Evolutionary conservation across 2,888 invertebrate species (phyloP).

Genomic region (Zele albiditarsus): DNA sequence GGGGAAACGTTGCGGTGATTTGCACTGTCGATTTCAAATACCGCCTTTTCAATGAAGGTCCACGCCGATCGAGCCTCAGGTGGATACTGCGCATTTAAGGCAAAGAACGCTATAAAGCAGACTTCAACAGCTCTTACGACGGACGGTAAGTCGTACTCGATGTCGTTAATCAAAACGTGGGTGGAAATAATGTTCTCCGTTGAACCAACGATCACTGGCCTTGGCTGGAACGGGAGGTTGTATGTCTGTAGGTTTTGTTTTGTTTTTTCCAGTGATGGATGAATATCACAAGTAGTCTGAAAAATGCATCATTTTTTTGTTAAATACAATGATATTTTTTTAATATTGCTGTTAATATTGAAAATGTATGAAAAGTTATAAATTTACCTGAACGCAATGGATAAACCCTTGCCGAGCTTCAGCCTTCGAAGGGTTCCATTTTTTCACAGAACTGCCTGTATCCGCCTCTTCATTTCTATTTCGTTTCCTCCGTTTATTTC

Average conservation of each 20-base stretch:
- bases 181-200: slow-evolving; percentile 26
- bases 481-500: not conserved
- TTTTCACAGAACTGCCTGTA: not conserved
- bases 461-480: not conserved
- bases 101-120: slow-evolving; percentile 28
- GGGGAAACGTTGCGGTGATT: too few relatives aligned
- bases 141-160: slow-evolving; percentile 24
- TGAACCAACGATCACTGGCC: slow-evolving; percentile 28
- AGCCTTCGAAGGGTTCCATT: not conserved
- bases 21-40: too few relatives aligned
- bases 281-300: not conserved
- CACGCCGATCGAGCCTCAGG: slow-evolving; percentile 40
- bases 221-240: slow-evolving; percentile 11
- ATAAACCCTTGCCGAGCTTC: too few relatives aligned
- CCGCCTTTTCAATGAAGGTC: slow-evolving; percentile 35
- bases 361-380: too few relatives aligned
- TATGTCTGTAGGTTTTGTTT: not conserved
- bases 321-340: too few relatives aligned
- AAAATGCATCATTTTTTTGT: not conserved
- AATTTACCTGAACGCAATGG: too few relatives aligned
- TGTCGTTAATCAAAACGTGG: slow-evolving; percentile 32
- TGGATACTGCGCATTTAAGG: slow-evolving; percentile 29
- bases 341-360: too few relatives aligned
- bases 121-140: slow-evolving; percentile 29
- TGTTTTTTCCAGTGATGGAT: not conserved